Evolutionary conservation across 1,140 invertebrate species (phyloP).

Genomic region (Micrasema minimum): DNA sequence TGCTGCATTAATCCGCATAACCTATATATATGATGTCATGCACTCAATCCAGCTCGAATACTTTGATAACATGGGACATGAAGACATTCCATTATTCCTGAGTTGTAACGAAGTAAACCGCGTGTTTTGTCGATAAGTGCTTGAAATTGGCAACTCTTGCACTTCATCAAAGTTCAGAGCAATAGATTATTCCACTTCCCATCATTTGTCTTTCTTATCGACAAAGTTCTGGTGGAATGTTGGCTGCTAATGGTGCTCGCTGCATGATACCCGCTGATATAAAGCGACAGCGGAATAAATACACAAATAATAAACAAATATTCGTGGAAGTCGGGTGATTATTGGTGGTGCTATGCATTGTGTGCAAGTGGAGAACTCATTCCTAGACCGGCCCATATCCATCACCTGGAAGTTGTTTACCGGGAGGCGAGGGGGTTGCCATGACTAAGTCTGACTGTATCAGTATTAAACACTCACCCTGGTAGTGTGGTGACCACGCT

Average conservation of each 20-base stretch:
- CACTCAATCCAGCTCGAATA: no score
- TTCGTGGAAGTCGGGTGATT: not conserved
- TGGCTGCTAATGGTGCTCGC: conserved; percentile 1
- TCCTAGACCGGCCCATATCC: conserved; percentile 1
- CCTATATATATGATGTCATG: no score
- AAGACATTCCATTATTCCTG: no score
- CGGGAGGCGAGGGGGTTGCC: conserved; percentile 48
- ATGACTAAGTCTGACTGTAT: conserved; percentile 46
- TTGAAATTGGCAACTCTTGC: conserved; percentile 12
- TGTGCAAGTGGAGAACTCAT: conserved; percentile 15
- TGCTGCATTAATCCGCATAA: no score
- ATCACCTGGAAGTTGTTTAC: conserved; percentile 45
- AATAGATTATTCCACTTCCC: conserved; percentile 21
- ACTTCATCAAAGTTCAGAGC: conserved; percentile 15
- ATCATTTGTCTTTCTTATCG: conserved; percentile 21
- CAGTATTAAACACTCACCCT: conserved; percentile 12
- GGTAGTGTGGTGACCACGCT: conserved; percentile 1
- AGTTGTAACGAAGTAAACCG: conserved; percentile 1
- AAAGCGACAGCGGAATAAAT: not conserved
- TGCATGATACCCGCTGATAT: not conserved
- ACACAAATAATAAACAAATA: no score
- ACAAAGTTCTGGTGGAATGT: conserved; percentile 20
- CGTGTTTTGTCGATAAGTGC: conserved; percentile 26
- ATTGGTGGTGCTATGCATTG: not conserved
- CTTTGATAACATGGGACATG: no score